Evolutionary conservation across 2,888 invertebrate genomes (phyloP).

Genomic region (Orchesella flavescens): DNA sequence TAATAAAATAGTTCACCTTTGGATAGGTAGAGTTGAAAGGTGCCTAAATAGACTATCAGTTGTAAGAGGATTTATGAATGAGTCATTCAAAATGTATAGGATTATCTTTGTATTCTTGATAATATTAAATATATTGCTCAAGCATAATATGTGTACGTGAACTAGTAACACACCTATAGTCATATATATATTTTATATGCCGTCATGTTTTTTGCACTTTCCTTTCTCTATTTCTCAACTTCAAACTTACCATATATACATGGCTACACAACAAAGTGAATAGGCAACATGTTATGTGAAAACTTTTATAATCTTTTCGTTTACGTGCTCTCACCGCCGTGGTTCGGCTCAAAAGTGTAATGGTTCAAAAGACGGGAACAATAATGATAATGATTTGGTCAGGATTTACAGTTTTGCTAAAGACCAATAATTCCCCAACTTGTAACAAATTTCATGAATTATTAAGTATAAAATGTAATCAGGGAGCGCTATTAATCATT

Average conservation of each 20-base stretch:
- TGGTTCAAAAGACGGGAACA: neutral
- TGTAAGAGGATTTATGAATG: conserved; percentile 59
- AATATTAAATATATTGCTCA: no score
- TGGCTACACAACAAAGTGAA: no score
- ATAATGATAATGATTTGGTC: neutral
- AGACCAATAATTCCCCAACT: neutral
- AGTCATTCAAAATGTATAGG: conserved; percentile 46
- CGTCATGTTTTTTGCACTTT: no score
- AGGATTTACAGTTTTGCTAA: neutral
- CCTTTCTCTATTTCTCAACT: no score
- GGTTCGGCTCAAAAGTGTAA: conserved; percentile 33
- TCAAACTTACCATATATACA: no score
- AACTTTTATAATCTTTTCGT: conserved; percentile 24
- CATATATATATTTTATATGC: no score
- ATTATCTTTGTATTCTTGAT: neutral
- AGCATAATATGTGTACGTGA: no score
- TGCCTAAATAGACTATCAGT: conserved; percentile 50
- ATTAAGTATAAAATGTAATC: neutral
- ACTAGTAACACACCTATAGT: no score
- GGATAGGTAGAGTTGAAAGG: conserved; percentile 15
- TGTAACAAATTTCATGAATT: neutral
- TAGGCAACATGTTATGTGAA: conserved; percentile 9
- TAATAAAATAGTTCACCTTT: no score
- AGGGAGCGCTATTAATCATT: no score
- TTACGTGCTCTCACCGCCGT: conserved; percentile 26